Conservation (phyloP, 1,140 invertebrate genomes). For the Microvelia longipes region DNA sequence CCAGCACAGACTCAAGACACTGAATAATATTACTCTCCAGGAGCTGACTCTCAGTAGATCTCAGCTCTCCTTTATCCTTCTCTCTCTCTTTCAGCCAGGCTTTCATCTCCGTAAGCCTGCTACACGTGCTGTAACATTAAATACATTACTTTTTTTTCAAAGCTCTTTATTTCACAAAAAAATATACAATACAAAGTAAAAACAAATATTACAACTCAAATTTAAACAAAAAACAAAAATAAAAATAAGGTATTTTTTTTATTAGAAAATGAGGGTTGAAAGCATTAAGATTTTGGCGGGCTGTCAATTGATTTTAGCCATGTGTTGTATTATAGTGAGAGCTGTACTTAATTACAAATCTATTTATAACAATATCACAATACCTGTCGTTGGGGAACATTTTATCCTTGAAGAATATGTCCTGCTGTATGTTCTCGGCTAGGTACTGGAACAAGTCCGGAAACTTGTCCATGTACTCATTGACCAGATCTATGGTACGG, state of each 20-base stretch:
- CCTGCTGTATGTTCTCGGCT: conserved; percentile 31
- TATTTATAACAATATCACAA: no score
- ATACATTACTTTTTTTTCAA: background rate
- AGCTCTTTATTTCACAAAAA: no score
- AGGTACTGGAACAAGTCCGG: conserved; percentile 56
- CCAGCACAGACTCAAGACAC: conserved; percentile 40
- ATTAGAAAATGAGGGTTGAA: no score
- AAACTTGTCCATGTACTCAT: conserved; percentile 50
- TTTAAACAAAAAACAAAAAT: background rate
- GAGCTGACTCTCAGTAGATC: conserved; percentile 47
- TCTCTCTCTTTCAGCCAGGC: conserved; percentile 57
- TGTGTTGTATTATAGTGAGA: no score
- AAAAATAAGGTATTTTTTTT: no score
- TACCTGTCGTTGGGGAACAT: conserved; percentile 36
- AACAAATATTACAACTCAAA: background rate
- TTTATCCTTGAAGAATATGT: conserved; percentile 47
- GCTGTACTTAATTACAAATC: no score
- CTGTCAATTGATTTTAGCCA: no score
- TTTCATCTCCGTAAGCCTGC: conserved; percentile 40
- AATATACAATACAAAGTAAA: no score
- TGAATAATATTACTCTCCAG: conserved; percentile 52
- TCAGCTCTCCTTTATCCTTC: conserved; percentile 38
- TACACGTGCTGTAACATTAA: conserved; percentile 29
- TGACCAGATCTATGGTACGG: conserved; percentile 54
- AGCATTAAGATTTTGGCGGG: no score